A percentile compares a stretch with the other conserved stretches of the same genome.
Evolutionary conservation across 2,797 vertebrate species (phyloP).

Genomic region (Lepus townsendii): DNA sequence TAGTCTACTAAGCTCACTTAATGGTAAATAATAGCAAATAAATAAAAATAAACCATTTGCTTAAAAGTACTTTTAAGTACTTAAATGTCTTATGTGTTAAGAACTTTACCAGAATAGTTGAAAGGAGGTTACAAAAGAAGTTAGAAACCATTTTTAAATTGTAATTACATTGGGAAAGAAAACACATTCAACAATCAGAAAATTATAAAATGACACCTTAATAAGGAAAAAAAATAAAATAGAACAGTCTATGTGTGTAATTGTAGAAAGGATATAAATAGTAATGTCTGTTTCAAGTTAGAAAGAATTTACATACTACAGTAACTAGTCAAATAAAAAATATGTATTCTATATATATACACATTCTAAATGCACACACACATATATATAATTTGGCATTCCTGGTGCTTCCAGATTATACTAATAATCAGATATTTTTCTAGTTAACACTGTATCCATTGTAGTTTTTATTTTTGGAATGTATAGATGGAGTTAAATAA

Average conservation of each 20-base stretch:
- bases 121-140: constrained; percentile 43
- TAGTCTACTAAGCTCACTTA: background rate
- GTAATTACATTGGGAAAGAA: constrained; percentile 55
- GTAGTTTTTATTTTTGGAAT: constrained; percentile 56
- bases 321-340: constrained; percentile 63
- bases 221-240: constrained; percentile 44
- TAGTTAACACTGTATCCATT: constrained; percentile 14
- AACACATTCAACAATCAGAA: constrained; percentile 61
- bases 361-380: background rate
- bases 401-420: constrained; percentile 40
- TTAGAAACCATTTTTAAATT: constrained; percentile 63
- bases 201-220: constrained; percentile 55
- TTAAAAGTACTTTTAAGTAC: constrained; percentile 59
- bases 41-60: constrained; percentile 39
- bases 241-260: background rate
- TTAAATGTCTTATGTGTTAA: constrained; percentile 25
- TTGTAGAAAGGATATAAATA: constrained; percentile 34
- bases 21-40: constrained; percentile 65
- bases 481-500: constrained; percentile 52
- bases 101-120: background rate
- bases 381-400: constrained; percentile 41
- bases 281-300: constrained; percentile 49
- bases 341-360: background rate
- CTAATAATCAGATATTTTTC: constrained; percentile 35
- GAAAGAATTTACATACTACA: constrained; percentile 62